These are phyloP conservation scores for Rhingia rostrata DNA, from an alignment of 2,888 invertebrate genomes.

Conservation along the genomic window DNA sequence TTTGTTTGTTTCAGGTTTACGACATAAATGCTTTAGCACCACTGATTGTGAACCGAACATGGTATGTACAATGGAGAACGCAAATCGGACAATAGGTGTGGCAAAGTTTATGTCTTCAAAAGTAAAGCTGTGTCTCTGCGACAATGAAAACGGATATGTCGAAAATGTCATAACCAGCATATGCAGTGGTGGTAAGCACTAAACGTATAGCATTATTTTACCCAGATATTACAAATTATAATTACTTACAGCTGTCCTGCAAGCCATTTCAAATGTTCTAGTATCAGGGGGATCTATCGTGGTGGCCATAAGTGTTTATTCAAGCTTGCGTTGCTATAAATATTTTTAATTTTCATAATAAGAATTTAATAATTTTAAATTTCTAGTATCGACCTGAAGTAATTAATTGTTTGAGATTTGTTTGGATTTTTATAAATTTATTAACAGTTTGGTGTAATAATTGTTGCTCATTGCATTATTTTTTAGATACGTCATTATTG, in stretches of 20 bases:
- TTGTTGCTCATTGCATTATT: constrained; percentile 17
- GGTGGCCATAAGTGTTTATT: constrained; percentile 78
- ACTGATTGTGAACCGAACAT: constrained; percentile 87
- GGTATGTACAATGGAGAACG: constrained; percentile 85
- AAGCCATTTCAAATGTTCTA: constrained; percentile 77
- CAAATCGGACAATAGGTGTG: constrained; percentile 83
- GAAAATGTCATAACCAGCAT: constrained; percentile 85
- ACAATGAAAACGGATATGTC: constrained; percentile 85
- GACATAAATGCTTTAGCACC: constrained; percentile 85
- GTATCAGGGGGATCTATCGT: constrained; percentile 77
- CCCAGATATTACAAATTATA: neutral
- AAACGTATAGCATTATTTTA: neutral
- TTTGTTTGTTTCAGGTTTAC: constrained; percentile 77
- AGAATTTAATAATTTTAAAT: too few relatives aligned
- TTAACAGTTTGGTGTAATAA: constrained; percentile 13
- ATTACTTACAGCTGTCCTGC: constrained; percentile 76
- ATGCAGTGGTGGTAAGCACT: constrained; percentile 84
- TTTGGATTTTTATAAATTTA: constrained; percentile 4
- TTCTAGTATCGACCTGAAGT: too few relatives aligned
- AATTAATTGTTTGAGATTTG: neutral
- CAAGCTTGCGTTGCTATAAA: constrained; percentile 68
- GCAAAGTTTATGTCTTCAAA: constrained; percentile 82
- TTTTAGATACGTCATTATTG: constrained; percentile 23
- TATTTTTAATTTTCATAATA: constrained; percentile 48
- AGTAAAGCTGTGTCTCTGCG: constrained; percentile 86